These are phyloP conservation scores for Ascidia mentula DNA, from an alignment of 23 tunicate genomes.

Conservation along the genomic window DNA sequence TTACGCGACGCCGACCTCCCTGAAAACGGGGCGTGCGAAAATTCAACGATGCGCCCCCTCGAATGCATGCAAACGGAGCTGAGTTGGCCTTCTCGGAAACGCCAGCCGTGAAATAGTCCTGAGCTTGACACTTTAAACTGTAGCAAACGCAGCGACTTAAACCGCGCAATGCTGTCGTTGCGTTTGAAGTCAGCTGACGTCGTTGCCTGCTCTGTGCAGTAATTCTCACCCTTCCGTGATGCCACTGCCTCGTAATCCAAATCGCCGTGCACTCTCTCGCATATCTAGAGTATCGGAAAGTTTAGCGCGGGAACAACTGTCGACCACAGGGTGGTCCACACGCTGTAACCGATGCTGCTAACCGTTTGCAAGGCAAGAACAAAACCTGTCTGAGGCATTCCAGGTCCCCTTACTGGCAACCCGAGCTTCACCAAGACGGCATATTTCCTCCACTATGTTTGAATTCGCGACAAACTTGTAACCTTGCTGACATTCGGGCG, in stretches of 20 bases:
- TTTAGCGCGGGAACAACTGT: not conserved
- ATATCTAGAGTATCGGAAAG: constrained; percentile 3
- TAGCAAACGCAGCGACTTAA: not conserved
- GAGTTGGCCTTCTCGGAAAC: constrained; percentile 3
- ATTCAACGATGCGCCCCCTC: not conserved
- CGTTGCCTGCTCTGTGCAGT: not conserved
- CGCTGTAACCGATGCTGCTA: not conserved
- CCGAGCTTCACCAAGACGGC: not conserved
- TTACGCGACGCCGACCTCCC: not conserved
- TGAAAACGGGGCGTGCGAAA: not conserved
- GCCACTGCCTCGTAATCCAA: not conserved
- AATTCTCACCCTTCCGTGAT: not conserved
- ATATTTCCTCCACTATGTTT: not conserved
- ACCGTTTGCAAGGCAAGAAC: not conserved
- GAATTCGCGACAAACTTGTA: constrained; percentile 8
- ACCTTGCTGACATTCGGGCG: not conserved
- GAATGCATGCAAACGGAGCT: not conserved
- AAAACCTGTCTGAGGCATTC: not conserved
- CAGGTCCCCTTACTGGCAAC: not conserved
- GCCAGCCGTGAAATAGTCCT: not conserved
- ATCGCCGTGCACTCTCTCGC: constrained; percentile 10
- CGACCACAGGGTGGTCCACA: not conserved
- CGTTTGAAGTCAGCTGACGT: constrained; percentile 7
- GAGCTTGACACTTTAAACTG: not conserved
- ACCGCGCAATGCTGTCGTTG: not conserved